Base-by-base conservation (phyloP, 2,113 vertebrate genomes). In the Polyodon spathula region DNA sequence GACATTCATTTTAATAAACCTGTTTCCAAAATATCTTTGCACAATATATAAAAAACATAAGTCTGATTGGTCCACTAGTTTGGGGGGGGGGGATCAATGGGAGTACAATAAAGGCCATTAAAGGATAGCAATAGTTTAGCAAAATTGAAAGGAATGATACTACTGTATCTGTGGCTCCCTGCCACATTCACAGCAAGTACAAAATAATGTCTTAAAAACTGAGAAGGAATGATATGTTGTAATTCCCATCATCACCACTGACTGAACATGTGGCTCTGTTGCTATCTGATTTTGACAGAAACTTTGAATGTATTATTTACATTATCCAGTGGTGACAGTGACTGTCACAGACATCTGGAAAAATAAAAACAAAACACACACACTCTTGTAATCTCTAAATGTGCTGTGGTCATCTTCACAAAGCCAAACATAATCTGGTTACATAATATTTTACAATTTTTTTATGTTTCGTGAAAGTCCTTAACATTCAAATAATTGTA, bases 61-160 rank as follows among this genome's bases (percentile, higher is more conserved):
- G 43, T 71, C 12, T 71, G 76, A 80, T 80, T 84, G 83, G 84
- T 82, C 79, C 79, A 66, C 81, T 76, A 84, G 76, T 76, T 77
- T 74, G 71, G 15, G 14, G 76, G 78, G 54, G 65, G 64, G 61
- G 68, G 75, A 62, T 60, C 12, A 63, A 42, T 16, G 6, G 12
- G 9, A 60, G 5, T 50, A n/a, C 5, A 12, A 12, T 12, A n/a
- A 6, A 27, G 27, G 27, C 3, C 27, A 27, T 14, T 50, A 14
- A 6, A 14, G 48, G 6, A 50, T 50, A 50, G 5, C 12, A 14
- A 11, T n/a, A 11, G 6, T 50, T 10, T n/a, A 7, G 12, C 5
- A 4, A n/a, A 50, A n/a, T 6, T 50, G 1, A 50, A 50, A 50
- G 12, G 48, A 50, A 27, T 27, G 27, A 27, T 27, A 27, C 27